phyloP scores from a whole-genome alignment of 2,113 vertebrate genomes.

The Microtus montanus region DNA sequence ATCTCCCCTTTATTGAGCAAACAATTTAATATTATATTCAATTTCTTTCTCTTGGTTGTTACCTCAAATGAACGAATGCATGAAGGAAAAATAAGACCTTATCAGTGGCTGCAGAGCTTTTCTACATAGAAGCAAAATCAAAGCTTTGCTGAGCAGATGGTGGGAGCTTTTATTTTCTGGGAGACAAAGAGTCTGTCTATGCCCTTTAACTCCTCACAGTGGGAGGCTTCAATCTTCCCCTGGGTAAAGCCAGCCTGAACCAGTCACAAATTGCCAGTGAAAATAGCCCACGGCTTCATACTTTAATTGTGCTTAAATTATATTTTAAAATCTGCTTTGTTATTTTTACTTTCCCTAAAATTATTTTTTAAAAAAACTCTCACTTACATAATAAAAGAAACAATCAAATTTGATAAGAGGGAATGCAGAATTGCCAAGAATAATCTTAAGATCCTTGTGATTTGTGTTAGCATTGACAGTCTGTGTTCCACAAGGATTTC shows the following conservation, averaged over 20 bases:
- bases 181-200: constrained; percentile 34
- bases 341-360: constrained; percentile 43
- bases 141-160: constrained; percentile 57
- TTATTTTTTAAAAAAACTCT: not conserved
- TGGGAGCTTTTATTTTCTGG: constrained; percentile 51
- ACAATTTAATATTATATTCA: not conserved
- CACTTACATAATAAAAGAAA: constrained; percentile 4
- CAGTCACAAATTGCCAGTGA: not conserved
- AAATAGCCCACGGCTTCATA: not conserved
- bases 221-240: not conserved
- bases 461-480: not conserved
- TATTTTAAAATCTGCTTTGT: constrained; percentile 1
- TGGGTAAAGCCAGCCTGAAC: not conserved
- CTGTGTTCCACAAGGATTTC: constrained; percentile 30
- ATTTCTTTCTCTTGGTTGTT: constrained; percentile 4
- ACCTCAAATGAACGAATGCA: not conserved
- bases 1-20: not conserved
- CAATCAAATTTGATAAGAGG: not conserved
- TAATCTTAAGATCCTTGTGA: not conserved
- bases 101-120: constrained; percentile 21
- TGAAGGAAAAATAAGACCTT: constrained; percentile 15
- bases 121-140: constrained; percentile 39
- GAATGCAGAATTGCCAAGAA: not conserved
- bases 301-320: constrained; percentile 12
- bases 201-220: not conserved